Evolutionary conservation across 2,113 vertebrate genomes (phyloP), one percentile per base, ranked within the genome.

Genomic region (Lepus europaeus): DNA sequence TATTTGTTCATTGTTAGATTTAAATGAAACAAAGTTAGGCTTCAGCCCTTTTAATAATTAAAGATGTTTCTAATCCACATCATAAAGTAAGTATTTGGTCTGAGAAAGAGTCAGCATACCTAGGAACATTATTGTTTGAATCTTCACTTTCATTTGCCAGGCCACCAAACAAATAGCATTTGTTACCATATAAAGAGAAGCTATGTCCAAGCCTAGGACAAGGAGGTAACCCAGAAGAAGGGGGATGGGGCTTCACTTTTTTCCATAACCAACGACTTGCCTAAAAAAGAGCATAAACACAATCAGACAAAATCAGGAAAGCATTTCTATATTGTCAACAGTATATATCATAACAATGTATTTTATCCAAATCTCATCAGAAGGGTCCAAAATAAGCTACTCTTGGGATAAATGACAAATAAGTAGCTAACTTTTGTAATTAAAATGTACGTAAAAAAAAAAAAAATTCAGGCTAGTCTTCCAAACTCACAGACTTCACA

Each of bases 261-360:
- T 99, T 99, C 99, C 99, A 99, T 69, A 99, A 98, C 99, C 99
- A 99, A 69, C 99, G 99, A 97, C 99, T 99, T 87, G 99, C 99
- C 99, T 94, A 95, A 90, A 94, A 97, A 87, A 93, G 59, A 93
- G 39, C 51, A 95, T 36, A 92, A 90, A 90, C 56, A 90, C 8
- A 81, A 23, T 56, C 51, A 85, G 49, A 78, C 16, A 80, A 87
- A 83, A 91, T 27, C 27, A 91, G 9, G 29, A 87, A 93, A 92
- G 16, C n/a, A 83, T 36, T 87, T 63, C 36, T 36, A 39, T 59
- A n/a, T 6, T 63, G 22, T 59, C 70, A 91, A 23, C 39, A 87
- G 22, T 63, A 14, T 22, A 74, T 20, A 80, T 45, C 19, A 76
- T 13, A 87, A 17, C 63, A 90, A 53, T 74, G 53, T 6, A 66